Base-by-base conservation (phyloP, 2,797 vertebrate genomes). In the Sebastes matsubarae region DNA sequence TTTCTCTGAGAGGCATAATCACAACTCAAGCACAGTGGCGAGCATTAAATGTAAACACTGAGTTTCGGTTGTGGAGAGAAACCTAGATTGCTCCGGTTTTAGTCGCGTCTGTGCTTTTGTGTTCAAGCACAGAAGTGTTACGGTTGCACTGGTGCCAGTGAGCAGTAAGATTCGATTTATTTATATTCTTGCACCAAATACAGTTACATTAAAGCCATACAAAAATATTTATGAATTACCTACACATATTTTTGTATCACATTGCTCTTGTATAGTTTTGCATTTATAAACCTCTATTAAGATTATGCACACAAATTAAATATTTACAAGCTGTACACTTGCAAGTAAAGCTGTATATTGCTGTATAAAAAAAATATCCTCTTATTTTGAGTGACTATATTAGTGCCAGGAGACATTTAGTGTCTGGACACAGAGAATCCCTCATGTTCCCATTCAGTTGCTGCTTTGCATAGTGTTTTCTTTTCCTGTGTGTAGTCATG, bases 221-320 rank as follows among this genome's bases (percentile, higher is more conserved):
- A 81, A 82, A 93, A 92, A 89, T 94, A 94, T 93, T 93, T 93
- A 94, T 93, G 78, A 93, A 89, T 76, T 83, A 89, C 72, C 54
- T 85, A 89, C 82, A 87, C 81, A 86, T 96, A 94, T 96, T 96
- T 96, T 96, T 96, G 82, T 95, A 96, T 94, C 78, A 80, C 63
- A 73, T 87, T 92, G 82, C 80, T 84, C 60, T 75, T 81, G 63
- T 87, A 82, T 79, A 88, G 76, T 83, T 82, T 87, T 84, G 61
- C 79, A 88, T 90, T 88, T 84, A 6, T 81, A 84, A 64, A 63
- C 82, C 61, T 86, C 61, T 80, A 77, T 77, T 66, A 69, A 86
- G 74, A 87, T 69, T 88, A 89, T 90, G 85, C 87, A 92, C 77
- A 86, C 38, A 90, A 72, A 75, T 80, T 68, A 84, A 82, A 80